Conservation (phyloP, 2,113 vertebrate genomes). For the Lophochroa leadbeateri region DNA sequence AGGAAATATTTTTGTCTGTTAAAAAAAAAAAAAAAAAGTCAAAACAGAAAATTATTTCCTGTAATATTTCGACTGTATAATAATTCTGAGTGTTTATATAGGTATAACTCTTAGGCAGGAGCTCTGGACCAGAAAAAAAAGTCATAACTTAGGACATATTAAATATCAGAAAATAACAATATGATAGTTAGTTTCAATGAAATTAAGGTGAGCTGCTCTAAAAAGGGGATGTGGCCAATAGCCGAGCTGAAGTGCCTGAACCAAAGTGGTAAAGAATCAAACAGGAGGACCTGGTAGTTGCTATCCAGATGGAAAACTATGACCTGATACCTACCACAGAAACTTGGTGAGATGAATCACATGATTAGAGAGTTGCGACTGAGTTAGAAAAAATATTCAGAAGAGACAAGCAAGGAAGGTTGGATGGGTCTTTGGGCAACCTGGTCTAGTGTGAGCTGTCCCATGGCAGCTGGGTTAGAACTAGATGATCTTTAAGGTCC, state of each 20-base stretch:
- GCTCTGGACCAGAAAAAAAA: not conserved
- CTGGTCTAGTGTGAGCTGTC: not conserved
- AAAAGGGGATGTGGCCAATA: not conserved
- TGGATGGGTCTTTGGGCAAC: not conserved
- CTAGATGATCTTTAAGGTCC: not conserved
- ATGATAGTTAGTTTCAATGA: not conserved
- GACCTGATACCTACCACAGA: not conserved
- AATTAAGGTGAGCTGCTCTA: not conserved
- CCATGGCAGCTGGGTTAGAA: not conserved
- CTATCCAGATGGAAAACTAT: not conserved
- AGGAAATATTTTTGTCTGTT: not conserved
- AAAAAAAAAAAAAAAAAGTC: not conserved
- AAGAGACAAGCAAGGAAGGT: not conserved
- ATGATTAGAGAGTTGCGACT: not conserved
- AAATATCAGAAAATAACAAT: slow-evolving; percentile 10
- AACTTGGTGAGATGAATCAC: not conserved
- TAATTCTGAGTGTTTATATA: slow-evolving; percentile 6
- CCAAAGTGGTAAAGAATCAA: not conserved
- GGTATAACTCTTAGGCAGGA: not conserved
- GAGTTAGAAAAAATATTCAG: not conserved
- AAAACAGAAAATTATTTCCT: not conserved
- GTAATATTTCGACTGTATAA: not conserved
- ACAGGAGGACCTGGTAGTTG: not conserved
- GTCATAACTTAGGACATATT: not conserved
- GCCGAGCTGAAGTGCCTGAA: no score